Evolutionary conservation across 2,113 vertebrate genomes (phyloP).

Genomic region (Saccopteryx leptura): DNA sequence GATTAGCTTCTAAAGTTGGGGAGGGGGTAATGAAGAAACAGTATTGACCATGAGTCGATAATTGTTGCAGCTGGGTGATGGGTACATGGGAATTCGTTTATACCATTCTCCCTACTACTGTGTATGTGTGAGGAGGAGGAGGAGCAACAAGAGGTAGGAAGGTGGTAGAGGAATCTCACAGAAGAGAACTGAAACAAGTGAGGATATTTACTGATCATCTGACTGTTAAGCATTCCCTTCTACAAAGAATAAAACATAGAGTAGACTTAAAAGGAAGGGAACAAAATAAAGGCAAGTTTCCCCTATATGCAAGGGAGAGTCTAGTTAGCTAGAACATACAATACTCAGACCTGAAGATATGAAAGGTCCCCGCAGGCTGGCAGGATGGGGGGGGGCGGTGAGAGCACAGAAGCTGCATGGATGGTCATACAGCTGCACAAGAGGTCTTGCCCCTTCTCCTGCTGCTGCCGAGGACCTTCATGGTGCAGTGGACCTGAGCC

Average conservation of each 20-base stretch:
- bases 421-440: not conserved
- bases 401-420: not conserved
- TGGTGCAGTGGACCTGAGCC: not conserved
- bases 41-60: not conserved
- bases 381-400: not conserved
- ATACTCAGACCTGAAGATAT: not conserved
- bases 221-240: not conserved
- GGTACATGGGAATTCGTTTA: not conserved
- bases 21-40: not conserved
- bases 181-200: not conserved
- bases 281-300: not conserved
- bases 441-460: not conserved
- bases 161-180: not conserved
- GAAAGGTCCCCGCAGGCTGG: not conserved
- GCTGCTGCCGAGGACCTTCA: not conserved
- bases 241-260: not conserved
- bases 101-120: not conserved
- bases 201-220: not conserved
- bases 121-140: not conserved
- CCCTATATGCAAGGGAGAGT: not conserved
- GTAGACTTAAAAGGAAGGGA: not conserved
- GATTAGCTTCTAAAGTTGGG: not conserved
- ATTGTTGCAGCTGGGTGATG: not conserved
- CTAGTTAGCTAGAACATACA: not conserved
- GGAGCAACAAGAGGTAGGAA: not conserved